Evolutionary conservation across 2,888 invertebrate genomes (phyloP), one percentile per base, ranked within the genome.

Genomic region (Drosophila cracens): DNA sequence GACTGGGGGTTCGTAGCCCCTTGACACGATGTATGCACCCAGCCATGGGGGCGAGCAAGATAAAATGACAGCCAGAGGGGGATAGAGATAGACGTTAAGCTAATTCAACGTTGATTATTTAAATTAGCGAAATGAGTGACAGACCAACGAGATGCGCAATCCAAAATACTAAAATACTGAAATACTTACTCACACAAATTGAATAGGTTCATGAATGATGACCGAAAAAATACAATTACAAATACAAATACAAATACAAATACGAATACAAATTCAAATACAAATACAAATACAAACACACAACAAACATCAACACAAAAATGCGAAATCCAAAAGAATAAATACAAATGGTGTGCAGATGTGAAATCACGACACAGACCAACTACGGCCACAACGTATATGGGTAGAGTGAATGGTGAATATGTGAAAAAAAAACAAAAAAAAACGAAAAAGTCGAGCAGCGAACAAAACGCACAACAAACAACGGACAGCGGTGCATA

Each of bases 61-160:
- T 25, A n/a, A 54, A 16, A 21, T 31, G n/a, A 21, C 25, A n/a
- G 48, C 16, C 16, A 21, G 34, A 21, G 33, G 8, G 27, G 18
- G 21, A 25, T n/a, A 21, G 16, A 25, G 46, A 46, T 29, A 33
- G 71, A 40, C 34, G 59, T 59, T 70, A 52, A 68, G 68, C 83
- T 74, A 83, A 89, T 87, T 85, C 80, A 69, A 69, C 56, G 82
- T 90, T 87, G 84, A 87, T 90, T 90, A 81, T 62, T 72, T 90
- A 87, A 90, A 90, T 87, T 89, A 90, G 83, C 70, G 51, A 84
- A 76, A 76, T 90, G 90, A 87, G 89, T 87, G 87, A 87, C 89
- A 87, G 81, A 70, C 79, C 65, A 77, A 70, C 52, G 59, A 62
- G 49, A 63, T 48, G 53, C 67, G 57, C 49, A 65, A 53, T 43